Evolutionary conservation across 2,888 invertebrate genomes (phyloP).

Genomic region (Ectemnius lituratus): DNA sequence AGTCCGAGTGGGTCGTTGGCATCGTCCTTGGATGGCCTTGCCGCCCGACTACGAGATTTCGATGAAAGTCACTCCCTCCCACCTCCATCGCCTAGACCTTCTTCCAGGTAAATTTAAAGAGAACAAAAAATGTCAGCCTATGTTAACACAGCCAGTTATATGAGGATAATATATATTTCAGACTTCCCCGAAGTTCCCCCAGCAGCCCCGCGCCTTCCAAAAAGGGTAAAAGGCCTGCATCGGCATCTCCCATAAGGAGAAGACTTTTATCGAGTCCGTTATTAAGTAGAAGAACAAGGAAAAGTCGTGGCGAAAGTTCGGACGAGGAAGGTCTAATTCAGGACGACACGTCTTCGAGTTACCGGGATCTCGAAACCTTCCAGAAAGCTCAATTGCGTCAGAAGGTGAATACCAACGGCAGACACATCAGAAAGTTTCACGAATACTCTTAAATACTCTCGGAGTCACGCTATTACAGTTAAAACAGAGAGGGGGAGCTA

Average conservation of each 20-base stretch:
- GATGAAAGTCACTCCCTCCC: conserved; percentile 76
- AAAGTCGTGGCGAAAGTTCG: conserved; percentile 89
- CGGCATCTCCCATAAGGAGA: conserved; percentile 88
- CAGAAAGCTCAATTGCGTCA: conserved; percentile 94
- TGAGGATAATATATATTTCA: conserved; percentile 52
- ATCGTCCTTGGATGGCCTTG: conserved; percentile 74
- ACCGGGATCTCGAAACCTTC: conserved; percentile 92
- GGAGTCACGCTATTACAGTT: conserved; percentile 79
- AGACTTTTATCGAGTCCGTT: conserved; percentile 90
- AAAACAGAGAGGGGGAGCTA: conserved; percentile 79
- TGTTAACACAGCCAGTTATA: background rate
- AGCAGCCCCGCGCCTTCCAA: conserved; percentile 86
- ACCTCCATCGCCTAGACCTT: conserved; percentile 75
- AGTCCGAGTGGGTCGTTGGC: conserved; percentile 73
- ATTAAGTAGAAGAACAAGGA: conserved; percentile 86
- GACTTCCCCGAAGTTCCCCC: conserved; percentile 88
- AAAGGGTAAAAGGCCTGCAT: conserved; percentile 87
- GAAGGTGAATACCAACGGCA: conserved; percentile 81
- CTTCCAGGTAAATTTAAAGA: conserved; percentile 60
- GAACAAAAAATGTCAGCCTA: background rate
- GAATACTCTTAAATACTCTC: no score
- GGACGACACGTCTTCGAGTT: conserved; percentile 83
- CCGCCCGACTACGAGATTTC: conserved; percentile 73
- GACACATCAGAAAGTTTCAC: background rate
- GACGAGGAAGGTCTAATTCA: conserved; percentile 85